A percentile compares a stretch with the other conserved stretches of the same genome.
Evolutionary conservation across 2,113 vertebrate species (phyloP).

Genomic region (Miniopterus natalensis): DNA sequence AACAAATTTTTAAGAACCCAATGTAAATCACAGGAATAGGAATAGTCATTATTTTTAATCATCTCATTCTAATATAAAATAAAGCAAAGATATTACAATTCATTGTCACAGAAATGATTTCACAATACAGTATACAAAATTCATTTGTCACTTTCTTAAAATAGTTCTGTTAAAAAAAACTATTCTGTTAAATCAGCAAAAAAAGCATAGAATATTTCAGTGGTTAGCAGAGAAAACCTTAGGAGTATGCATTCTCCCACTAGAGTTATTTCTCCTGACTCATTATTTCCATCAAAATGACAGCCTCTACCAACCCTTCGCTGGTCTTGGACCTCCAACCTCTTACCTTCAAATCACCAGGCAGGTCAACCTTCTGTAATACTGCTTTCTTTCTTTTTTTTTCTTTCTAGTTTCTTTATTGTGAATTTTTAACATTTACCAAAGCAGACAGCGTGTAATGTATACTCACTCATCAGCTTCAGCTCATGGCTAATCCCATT

Average conservation of each 20-base stretch:
- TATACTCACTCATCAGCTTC: too few species aligned
- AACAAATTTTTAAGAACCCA: neutral
- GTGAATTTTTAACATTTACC: neutral
- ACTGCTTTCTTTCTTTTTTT: neutral
- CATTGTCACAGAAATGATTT: neutral
- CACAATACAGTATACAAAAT: neutral
- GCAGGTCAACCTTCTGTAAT: neutral
- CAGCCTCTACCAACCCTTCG: neutral
- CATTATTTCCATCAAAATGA: neutral
- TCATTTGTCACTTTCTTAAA: neutral
- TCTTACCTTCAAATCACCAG: neutral
- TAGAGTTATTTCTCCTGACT: neutral
- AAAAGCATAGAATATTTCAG: neutral
- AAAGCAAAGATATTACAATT: neutral
- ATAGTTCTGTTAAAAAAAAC: neutral
- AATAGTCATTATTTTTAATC: neutral
- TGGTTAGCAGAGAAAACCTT: neutral
- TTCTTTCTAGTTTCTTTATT: neutral
- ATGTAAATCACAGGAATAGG: constrained; percentile 74
- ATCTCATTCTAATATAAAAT: neutral
- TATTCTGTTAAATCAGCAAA: neutral
- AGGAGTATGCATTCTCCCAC: neutral
- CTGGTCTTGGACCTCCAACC: neutral
- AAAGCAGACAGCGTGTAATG: neutral
- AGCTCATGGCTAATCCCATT: neutral